Conservation (phyloP, 1,140 invertebrate species). For the Drosophila virilis region DNA sequence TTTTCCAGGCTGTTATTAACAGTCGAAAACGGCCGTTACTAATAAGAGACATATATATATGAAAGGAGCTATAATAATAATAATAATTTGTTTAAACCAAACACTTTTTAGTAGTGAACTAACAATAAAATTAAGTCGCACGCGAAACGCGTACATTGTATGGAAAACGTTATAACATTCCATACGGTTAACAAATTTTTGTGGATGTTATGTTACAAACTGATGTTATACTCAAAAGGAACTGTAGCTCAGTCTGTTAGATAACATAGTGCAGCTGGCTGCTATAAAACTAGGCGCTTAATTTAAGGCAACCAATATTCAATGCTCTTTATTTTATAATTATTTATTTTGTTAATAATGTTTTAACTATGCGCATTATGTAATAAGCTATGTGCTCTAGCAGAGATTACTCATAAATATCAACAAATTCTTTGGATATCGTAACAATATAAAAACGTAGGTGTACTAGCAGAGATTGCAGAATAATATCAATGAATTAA, state of each 20-base stretch:
- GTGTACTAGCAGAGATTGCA: slow-evolving; percentile 17
- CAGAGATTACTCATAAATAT: slow-evolving; percentile 38
- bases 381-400: slow-evolving; percentile 5
- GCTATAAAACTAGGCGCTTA: slow-evolving; percentile 3
- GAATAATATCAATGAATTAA: slow-evolving; percentile 17
- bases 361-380: neutral
- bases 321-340: neutral
- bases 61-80: too few relatives aligned
- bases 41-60: neutral
- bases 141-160: neutral
- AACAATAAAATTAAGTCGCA: neutral
- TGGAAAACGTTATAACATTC: neutral
- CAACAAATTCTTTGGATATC: slow-evolving; percentile 10
- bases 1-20: neutral
- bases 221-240: slow-evolving; percentile 16
- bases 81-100: too few relatives aligned
- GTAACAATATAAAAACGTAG: neutral
- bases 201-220: neutral
- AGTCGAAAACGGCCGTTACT: neutral
- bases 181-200: neutral
- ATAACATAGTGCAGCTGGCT: slow-evolving; percentile 6
- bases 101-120: too few relatives aligned
- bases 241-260: slow-evolving; percentile 1
- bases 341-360: slow-evolving; percentile 15
- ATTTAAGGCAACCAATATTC: neutral